These are phyloP conservation scores for Apotomis turbidana DNA, from an alignment of 2,888 invertebrate species.

Conservation along the genomic window DNA sequence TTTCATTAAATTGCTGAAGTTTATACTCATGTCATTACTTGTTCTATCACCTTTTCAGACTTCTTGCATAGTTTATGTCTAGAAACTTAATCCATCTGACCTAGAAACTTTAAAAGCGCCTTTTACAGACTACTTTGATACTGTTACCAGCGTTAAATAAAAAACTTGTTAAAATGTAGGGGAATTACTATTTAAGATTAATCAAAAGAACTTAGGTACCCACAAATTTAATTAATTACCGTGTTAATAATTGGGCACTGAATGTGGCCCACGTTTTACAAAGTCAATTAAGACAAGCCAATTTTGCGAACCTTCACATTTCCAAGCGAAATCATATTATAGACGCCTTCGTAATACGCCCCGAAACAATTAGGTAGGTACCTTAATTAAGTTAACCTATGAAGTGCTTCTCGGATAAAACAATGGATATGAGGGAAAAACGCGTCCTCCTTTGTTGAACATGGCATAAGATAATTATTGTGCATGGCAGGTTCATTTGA, in stretches of 20 bases:
- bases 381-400: constrained; percentile 38
- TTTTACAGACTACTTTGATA: no score
- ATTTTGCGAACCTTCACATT: constrained; percentile 40
- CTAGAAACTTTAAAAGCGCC: not conserved
- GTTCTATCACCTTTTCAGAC: not conserved
- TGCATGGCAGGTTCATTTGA: not conserved
- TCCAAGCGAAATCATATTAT: constrained; percentile 35
- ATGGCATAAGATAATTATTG: no score
- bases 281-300: constrained; percentile 37
- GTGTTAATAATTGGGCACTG: not conserved
- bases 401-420: constrained; percentile 21
- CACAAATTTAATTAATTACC: not conserved
- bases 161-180: no score
- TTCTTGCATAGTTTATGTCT: not conserved
- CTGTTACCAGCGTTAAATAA: no score
- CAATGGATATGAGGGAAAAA: constrained; percentile 13
- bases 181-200: not conserved
- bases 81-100: not conserved
- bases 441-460: not conserved
- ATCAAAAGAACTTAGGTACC: not conserved
- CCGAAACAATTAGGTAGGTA: constrained; percentile 40
- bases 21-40: not conserved
- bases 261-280: constrained; percentile 22
- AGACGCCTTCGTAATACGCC: constrained; percentile 34
- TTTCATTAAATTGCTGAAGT: not conserved